A percentile compares a stretch with the other conserved stretches of the same genome.
phyloP scores from a whole-genome alignment of 2,797 vertebrate genomes.

The Neosalanx taihuensis region DNA sequence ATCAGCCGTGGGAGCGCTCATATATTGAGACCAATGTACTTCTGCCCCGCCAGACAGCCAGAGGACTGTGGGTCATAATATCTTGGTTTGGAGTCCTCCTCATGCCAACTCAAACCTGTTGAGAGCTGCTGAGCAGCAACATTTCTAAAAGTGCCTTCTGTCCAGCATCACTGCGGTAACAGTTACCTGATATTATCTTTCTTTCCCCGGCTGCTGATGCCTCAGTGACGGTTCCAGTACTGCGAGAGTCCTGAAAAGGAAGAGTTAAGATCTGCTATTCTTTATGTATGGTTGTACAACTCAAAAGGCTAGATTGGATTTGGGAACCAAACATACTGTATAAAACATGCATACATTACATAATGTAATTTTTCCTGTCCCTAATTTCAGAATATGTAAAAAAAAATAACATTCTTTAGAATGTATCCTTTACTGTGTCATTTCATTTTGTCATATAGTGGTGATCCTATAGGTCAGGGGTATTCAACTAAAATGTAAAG shows the following conservation, averaged over 20 bases:
- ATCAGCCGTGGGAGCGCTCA: too few relatives aligned
- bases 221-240: background rate
- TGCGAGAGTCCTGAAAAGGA: too few relatives aligned
- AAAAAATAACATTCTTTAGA: background rate
- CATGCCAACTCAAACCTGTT: too few relatives aligned
- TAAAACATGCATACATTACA: background rate
- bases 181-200: too few relatives aligned
- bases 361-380: background rate
- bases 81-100: background rate
- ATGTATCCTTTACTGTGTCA: background rate
- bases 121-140: too few relatives aligned
- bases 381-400: background rate
- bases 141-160: slow-evolving; percentile 11
- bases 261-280: background rate
- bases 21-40: too few relatives aligned
- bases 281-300: background rate
- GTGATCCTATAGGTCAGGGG: background rate
- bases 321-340: background rate
- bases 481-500: too few relatives aligned
- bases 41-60: background rate
- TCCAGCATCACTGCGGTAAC: background rate
- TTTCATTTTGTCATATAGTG: background rate
- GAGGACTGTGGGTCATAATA: background rate
- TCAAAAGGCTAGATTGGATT: background rate
- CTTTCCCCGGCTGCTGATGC: background rate